These are phyloP conservation scores for Ictinia mississippiensis DNA, from an alignment of 2,797 vertebrate species.

Conservation along the genomic window DNA sequence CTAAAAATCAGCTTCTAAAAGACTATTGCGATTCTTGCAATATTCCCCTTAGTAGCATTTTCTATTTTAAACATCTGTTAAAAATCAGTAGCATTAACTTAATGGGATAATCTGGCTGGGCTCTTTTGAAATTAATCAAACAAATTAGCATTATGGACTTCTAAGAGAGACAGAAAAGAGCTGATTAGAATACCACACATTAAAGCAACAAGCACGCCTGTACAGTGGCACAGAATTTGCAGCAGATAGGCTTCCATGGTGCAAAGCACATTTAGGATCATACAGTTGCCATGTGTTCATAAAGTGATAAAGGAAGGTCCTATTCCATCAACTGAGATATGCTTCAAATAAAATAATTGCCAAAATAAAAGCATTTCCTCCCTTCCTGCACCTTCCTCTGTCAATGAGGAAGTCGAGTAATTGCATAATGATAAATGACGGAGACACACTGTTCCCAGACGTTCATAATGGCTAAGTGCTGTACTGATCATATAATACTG, in stretches of 20 bases:
- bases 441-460: neutral
- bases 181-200: neutral
- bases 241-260: neutral
- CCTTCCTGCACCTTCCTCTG: neutral
- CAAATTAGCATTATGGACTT: constrained; percentile 63
- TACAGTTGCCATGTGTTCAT: neutral
- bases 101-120: constrained; percentile 34
- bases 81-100: constrained; percentile 60
- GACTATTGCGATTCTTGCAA: neutral
- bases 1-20: constrained; percentile 42
- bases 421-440: constrained; percentile 12
- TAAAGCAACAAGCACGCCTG: neutral
- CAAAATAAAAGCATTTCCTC: neutral
- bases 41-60: constrained; percentile 16
- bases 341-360: neutral
- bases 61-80: constrained; percentile 48
- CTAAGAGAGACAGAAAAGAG: constrained; percentile 31
- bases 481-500: neutral
- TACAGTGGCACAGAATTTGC: neutral
- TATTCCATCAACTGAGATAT: neutral
- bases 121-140: constrained; percentile 64
- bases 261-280: neutral
- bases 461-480: neutral
- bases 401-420: neutral
- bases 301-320: neutral